Evolutionary conservation across 23 tunicate species (phyloP), one percentile per base, ranked within the genome.

Genomic region (Clavelina lepadiformis): DNA sequence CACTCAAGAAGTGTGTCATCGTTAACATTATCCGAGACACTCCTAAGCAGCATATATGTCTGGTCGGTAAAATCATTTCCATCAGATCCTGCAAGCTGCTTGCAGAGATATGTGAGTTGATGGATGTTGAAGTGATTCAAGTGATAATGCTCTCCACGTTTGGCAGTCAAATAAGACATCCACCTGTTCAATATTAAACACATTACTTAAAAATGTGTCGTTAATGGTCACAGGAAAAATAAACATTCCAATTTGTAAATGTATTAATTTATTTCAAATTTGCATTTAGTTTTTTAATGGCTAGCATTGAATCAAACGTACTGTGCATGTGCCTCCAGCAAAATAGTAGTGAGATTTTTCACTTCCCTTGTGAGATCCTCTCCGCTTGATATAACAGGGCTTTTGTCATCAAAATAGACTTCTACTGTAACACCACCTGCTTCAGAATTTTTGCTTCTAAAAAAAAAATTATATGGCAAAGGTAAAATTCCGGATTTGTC

Each of bases 71-170:
- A 67, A 51, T 75, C 62, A 20, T 36, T 34, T 2, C 19, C 3
- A 13, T 45, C 79, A 36, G 28, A 22, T 0, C 46, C 31, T 13
- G 85, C 76, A 58, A 79, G 76, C 22, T 69, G 46, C 28, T 69
- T 58, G 46, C 85, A 68, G 35, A 79, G 69, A 32, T 68, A 79
- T 3, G 76, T 67, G 3, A 79, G 54, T 22, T 79, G 85, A 30
- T 79, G 85, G 3, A 79, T 79, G 59, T 68, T 79, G 76, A 41
- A 79, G 30, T 79, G 37, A 52, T 79, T 79, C 51, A 79, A 51
- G 44, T 79, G 63, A 53, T 79, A 79, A 49, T 68, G 70, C 3
- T 68, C 36, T 28, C 35, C 28, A 3, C 85, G 60, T 51, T 69
- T 57, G 1, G 31, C 25, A 28, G 25, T 28, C 11, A 79, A 27